phyloP scores from a whole-genome alignment of 2,888 invertebrate species.

The Mesopsocus fuscifrons region DNA sequence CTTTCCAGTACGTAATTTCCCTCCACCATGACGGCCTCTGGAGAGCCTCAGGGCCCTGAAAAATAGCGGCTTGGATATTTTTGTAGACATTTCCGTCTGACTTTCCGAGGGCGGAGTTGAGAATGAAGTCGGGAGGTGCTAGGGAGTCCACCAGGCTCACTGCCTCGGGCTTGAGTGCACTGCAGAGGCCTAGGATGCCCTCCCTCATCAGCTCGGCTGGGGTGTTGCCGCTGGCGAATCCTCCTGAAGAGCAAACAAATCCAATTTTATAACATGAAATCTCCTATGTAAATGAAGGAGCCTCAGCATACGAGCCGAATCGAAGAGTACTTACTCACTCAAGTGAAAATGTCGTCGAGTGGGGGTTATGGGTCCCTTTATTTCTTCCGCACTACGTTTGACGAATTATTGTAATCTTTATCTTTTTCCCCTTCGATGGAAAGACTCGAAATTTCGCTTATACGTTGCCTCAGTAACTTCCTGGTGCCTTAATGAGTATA shows the following conservation, averaged over 20 bases:
- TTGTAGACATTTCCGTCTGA: conserved; percentile 38
- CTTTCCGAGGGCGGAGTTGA: conserved; percentile 30
- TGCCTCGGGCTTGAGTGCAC: conserved; percentile 26
- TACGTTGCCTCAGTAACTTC: too few species aligned
- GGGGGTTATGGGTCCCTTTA: too few species aligned
- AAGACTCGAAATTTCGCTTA: too few species aligned
- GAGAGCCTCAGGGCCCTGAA: conserved; percentile 40
- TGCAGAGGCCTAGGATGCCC: conserved; percentile 24
- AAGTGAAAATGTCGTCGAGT: too few species aligned
- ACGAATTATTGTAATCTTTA: too few species aligned
- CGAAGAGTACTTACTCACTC: too few species aligned
- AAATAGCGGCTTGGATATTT: conserved; percentile 42
- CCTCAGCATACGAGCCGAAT: too few species aligned
- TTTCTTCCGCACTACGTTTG: too few species aligned
- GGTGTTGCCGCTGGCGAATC: neutral
- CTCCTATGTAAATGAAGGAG: too few species aligned
- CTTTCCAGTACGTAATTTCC: conserved; percentile 23
- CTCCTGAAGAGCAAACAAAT: conserved; percentile 1
- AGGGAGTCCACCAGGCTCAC: conserved; percentile 30
- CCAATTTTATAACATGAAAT: too few species aligned
- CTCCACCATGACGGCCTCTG: conserved; percentile 54
- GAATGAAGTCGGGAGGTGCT: conserved; percentile 31
- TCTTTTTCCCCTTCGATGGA: too few species aligned
- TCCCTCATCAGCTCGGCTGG: conserved; percentile 21
- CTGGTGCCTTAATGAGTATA: conserved; percentile 20